Conservation (phyloP, 2,113 vertebrate species). For the Phrynocephalus versicolor region DNA sequence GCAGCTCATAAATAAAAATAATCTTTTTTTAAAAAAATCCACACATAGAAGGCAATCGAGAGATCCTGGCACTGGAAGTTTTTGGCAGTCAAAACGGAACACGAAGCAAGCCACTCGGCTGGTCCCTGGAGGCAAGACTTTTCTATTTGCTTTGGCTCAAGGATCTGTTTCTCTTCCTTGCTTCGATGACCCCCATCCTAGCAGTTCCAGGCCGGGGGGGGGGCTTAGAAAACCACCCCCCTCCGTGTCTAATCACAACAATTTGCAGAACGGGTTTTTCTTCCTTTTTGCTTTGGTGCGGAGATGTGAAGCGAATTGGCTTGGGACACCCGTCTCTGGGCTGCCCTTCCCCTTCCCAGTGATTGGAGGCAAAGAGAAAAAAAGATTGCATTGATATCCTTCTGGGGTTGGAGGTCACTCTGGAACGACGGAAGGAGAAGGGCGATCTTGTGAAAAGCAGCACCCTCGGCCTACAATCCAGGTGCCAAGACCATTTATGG, state of each 20-base stretch:
- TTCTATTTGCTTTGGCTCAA: neutral
- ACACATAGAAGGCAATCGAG: no score
- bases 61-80: neutral
- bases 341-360: rapidly evolving
- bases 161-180: rapidly evolving
- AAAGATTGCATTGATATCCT: neutral
- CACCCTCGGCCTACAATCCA: no score
- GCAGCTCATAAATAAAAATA: neutral
- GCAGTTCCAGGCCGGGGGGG: neutral
- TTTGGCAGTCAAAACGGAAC: rapidly evolving
- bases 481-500: no score
- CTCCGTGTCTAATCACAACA: neutral
- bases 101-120: neutral
- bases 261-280: neutral
- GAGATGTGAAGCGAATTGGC: neutral
- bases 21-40: neutral
- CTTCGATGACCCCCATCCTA: neutral
- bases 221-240: neutral
- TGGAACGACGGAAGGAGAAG: neutral
- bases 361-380: neutral
- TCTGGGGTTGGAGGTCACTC: neutral
- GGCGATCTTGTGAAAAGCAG: neutral
- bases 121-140: neutral
- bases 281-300: neutral
- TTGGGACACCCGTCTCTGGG: neutral